A percentile compares a stretch with the other conserved stretches of the same genome.
Conservation (phyloP, 2,888 invertebrate genomes). For the Stictocephala bisonia region DNA sequence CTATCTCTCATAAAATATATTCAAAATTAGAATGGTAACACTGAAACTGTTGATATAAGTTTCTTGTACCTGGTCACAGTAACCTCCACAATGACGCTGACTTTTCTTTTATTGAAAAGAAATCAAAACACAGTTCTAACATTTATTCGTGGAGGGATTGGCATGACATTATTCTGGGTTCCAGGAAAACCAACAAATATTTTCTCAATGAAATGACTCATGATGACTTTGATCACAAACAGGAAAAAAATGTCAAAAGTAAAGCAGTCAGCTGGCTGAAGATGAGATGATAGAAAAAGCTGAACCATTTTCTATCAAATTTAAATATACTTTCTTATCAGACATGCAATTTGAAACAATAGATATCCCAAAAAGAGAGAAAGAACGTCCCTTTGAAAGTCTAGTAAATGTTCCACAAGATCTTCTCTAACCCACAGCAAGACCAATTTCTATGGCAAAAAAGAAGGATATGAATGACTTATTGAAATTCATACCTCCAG, state of each 20-base stretch:
- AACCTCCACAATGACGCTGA: conserved; percentile 43
- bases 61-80: conserved; percentile 38
- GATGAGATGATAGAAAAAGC: conserved; percentile 36
- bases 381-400: conserved; percentile 9
- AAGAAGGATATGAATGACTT: conserved; percentile 35
- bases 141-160: conserved; percentile 32
- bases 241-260: conserved; percentile 3
- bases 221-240: conserved; percentile 31
- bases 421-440: conserved; percentile 29
- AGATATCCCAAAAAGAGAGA: conserved; percentile 16
- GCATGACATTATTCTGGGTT: conserved; percentile 27
- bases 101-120: conserved; percentile 46
- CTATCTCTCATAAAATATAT: conserved; percentile 27
- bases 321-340: conserved; percentile 22
- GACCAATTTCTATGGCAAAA: conserved; percentile 36
- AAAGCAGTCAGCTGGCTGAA: conserved; percentile 27
- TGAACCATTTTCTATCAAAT: conserved; percentile 39
- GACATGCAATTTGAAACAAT: conserved; percentile 18
- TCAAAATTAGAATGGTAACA: conserved; percentile 11
- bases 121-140: conserved; percentile 28
- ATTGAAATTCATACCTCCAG: conserved; percentile 29
- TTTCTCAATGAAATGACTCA: conserved; percentile 32
- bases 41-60: conserved; percentile 35
- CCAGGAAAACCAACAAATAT: conserved; percentile 36
- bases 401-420: conserved; percentile 23